Base-by-base conservation (phyloP, 2,888 invertebrate species). In the Andrena marginata region DNA sequence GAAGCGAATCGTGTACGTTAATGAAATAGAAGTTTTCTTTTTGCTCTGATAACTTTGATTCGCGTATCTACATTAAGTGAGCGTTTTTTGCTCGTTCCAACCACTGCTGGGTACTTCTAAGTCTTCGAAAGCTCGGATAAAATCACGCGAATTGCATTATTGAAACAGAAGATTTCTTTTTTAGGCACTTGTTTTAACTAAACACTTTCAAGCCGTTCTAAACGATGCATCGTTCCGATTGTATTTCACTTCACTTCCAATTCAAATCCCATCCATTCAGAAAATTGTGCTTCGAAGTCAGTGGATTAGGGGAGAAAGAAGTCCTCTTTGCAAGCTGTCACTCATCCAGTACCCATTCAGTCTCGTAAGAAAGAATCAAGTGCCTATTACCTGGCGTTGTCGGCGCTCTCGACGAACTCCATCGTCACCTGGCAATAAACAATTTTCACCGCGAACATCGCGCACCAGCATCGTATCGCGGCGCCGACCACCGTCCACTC, bases 401-500 rank as follows among this genome's bases (percentile, higher is more conserved):
- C 76, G 23, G 31, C 51, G 29, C 82, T 84, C 62, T 91, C 89
- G 70, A 80, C 91, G 70, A 92, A 92, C 82, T 94, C 93, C 93
- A 94, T 92, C 33, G 93, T 93, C 82, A 94, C 92, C 89, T 94
- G 94, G 73, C 90, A 93, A 76, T 94, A 94, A 80, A 94, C 92
- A 77, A 93, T 92, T 88, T 92, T 92, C 77, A 94, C 90, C 48
- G 92, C 92, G 89, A 92, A 94, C 94, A 94, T 94, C 78, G 74
- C 75, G 70, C 31, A 74, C 76, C 60, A 49, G 62, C 80, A 70
- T 64, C 49, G 60, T 62, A 54, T 62, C 51, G n/a, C 71, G 76
- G 20, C 77, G 64, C 35, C 0, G 20, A 59, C 70, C 68, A 78
- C 49, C 49, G 74, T 63, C 64, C 54, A n/a, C 26, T 59, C 35